Percentiles rank a stretch among this genome's conserved stretches.
phyloP scores from a whole-genome alignment of 2,113 vertebrate species.

The Centropristis striata region DNA sequence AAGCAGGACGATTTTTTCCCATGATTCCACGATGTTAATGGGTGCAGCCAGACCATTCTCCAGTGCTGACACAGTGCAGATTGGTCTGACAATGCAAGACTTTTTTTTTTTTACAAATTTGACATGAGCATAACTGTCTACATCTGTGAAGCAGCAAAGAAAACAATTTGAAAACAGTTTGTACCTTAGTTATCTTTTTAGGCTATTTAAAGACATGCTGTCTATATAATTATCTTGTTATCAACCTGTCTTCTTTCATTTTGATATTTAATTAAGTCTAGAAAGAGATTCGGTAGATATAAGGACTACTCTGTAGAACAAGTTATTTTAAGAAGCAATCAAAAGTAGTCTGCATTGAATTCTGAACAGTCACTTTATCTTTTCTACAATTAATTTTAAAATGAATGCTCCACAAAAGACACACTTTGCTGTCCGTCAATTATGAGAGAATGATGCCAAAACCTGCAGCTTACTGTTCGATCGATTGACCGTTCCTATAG shows the following conservation, averaged over 20 bases:
- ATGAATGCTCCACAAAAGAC: background rate
- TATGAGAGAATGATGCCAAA: background rate
- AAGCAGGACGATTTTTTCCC: no score
- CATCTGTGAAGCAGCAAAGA: background rate
- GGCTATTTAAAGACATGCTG: constrained; percentile 8
- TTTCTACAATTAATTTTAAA: background rate
- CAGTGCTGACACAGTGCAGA: no score
- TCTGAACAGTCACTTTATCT: background rate
- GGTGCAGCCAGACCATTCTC: no score
- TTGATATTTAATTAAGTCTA: background rate
- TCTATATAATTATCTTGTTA: background rate
- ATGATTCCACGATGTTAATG: no score
- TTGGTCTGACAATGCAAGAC: no score
- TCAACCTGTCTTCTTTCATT: background rate
- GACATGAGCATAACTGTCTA: background rate
- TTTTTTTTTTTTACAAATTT: no score
- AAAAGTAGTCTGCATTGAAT: background rate
- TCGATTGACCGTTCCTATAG: background rate
- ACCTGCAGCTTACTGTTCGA: background rate
- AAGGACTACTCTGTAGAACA: background rate
- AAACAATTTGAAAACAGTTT: background rate
- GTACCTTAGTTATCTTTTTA: background rate
- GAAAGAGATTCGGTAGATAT: background rate
- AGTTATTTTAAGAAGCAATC: background rate
- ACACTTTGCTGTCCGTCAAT: background rate